phyloP scores from a whole-genome alignment of 2,113 vertebrate genomes.

The Phaethon lepturus region DNA sequence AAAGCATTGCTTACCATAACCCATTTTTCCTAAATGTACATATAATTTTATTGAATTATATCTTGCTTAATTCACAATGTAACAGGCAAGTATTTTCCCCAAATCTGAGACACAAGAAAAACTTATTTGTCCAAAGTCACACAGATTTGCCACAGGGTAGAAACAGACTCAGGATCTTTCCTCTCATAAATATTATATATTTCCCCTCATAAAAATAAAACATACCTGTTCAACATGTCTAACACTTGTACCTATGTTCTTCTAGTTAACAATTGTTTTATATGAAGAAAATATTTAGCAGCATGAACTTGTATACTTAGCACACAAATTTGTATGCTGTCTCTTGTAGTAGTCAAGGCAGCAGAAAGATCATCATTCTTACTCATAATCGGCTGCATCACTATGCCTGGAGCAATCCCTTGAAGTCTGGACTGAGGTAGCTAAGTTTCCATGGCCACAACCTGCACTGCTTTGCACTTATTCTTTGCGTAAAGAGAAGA shows the following conservation, averaged over 20 bases:
- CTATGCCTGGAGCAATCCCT: not conserved
- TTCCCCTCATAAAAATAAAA: not conserved
- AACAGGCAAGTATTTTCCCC: not conserved
- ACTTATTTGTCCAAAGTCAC: not conserved
- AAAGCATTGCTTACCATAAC: constrained; percentile 30
- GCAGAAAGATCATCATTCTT: not conserved
- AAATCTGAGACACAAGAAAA: not conserved
- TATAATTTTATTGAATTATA: not conserved
- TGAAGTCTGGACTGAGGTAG: not conserved
- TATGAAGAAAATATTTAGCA: not conserved
- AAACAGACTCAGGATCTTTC: not conserved
- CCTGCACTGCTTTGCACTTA: not conserved
- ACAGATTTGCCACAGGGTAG: not conserved
- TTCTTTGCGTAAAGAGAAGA: not conserved
- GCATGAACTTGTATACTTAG: not conserved
- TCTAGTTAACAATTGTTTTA: not conserved
- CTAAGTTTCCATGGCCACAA: not conserved
- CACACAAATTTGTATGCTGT: not conserved
- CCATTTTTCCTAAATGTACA: not conserved
- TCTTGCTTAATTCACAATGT: not conserved
- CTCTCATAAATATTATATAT: not conserved
- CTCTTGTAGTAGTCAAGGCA: not conserved
- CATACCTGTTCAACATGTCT: not conserved
- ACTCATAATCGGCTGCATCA: not conserved
- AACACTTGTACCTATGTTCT: not conserved